Evolutionary conservation across 2,113 vertebrate species (phyloP).

Genomic region (Mus pahari): DNA sequence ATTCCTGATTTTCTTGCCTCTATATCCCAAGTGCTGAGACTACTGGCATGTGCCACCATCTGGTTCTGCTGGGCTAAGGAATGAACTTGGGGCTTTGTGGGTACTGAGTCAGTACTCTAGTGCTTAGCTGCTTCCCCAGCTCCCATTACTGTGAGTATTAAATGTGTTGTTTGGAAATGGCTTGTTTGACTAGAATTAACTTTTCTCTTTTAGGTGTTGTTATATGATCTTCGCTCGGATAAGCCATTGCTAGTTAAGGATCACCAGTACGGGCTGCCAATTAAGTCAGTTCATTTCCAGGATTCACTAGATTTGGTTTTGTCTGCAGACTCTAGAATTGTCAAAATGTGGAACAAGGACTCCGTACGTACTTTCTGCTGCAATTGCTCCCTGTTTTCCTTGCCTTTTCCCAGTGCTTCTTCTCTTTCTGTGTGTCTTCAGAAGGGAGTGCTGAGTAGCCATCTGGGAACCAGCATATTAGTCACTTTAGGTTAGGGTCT

Average conservation of each 20-base stretch:
- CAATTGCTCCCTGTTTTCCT: neutral
- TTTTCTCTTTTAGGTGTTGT: conserved; percentile 89
- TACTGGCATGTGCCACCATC: neutral
- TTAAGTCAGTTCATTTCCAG: conserved; percentile 95
- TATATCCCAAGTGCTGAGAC: too few species aligned
- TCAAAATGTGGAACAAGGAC: conserved; percentile 98
- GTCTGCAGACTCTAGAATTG: conserved; percentile 95
- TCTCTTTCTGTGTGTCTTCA: neutral
- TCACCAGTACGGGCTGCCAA: conserved; percentile 96
- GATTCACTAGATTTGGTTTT: conserved; percentile 92
- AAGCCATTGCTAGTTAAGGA: conserved; percentile 95
- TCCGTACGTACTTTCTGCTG: conserved; percentile 87
- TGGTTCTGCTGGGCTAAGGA: neutral
- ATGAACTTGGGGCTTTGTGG: too few species aligned
- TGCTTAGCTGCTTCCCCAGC: neutral
- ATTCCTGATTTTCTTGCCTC: neutral
- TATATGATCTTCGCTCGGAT: conserved; percentile 96
- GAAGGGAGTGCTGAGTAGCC: neutral
- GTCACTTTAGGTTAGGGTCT: neutral
- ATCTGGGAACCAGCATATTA: neutral
- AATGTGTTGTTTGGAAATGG: conserved; percentile 27
- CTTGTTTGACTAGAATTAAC: neutral
- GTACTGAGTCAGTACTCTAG: neutral
- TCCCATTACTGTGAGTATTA: neutral
- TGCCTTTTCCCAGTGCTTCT: neutral